Percentiles rank a stretch among this genome's conserved stretches.
phyloP scores from a whole-genome alignment of 1,140 invertebrate genomes.

The Meloidogyne floridensis region DNA sequence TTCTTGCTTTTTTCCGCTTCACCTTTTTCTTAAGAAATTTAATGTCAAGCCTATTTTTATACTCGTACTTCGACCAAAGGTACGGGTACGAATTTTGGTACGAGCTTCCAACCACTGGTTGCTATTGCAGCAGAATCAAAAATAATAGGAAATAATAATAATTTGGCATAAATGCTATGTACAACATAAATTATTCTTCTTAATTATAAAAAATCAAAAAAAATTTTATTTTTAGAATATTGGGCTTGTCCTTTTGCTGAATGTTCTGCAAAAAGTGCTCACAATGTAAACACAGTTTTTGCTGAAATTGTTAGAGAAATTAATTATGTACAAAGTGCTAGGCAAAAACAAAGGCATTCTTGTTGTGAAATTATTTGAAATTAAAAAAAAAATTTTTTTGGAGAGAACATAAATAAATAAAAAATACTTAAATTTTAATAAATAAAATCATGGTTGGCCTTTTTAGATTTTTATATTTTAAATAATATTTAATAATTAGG shows the following conservation, averaged over 20 bases:
- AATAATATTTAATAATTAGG: background rate
- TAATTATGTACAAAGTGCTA: constrained; percentile 70
- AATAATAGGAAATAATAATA: too few relatives aligned
- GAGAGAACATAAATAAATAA: background rate
- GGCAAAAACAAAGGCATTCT: constrained; percentile 47
- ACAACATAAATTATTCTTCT: too few relatives aligned
- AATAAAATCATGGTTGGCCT: constrained; percentile 8
- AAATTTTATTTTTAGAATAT: constrained; percentile 69
- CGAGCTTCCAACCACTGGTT: too few relatives aligned
- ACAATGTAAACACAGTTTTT: constrained; percentile 98
- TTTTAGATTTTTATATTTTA: constrained; percentile 1
- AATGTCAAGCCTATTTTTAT: too few relatives aligned
- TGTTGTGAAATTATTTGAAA: constrained; percentile 50
- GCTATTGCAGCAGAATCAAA: too few relatives aligned
- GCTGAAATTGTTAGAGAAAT: constrained; percentile 98
- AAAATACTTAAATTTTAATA: background rate
- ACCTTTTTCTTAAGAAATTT: too few relatives aligned
- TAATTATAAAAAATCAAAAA: too few relatives aligned
- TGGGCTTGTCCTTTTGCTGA: constrained; percentile 98
- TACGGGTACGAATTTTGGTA: too few relatives aligned
- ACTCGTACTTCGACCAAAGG: too few relatives aligned
- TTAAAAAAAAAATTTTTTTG: background rate
- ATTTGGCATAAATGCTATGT: too few relatives aligned
- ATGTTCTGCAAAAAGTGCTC: constrained; percentile 95
- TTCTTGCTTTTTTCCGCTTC: too few relatives aligned